Base-by-base conservation (phyloP, 2,888 invertebrate genomes). In the Amblyjoppa fuscipennis region DNA sequence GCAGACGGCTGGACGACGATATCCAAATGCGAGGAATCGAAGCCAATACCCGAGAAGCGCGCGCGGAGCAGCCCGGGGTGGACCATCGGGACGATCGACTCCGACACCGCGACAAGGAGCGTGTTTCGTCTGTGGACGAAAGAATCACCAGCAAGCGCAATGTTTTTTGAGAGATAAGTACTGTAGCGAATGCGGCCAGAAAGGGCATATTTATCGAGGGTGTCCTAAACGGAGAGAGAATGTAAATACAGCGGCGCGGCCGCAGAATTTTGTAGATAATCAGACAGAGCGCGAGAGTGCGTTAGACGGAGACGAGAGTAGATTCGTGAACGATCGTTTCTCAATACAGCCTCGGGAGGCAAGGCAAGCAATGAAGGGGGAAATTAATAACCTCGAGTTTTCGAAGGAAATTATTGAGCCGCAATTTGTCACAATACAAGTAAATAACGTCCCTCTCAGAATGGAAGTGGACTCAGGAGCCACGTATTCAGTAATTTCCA, bases 151-250 rank as follows among this genome's bases (percentile, higher is more conserved):
- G 49, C 31, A n/a, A 9, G 51, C 38, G 34, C 71, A 71, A 34
- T 83, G 77, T 49, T 34, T 70, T 6, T 34, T 83, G 6, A 28
- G 53, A 61, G 51, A 77, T 25, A 71, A 83, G 53, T 83, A 51
- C 31, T 83, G 77, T 71, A 83, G 82, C 16, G 82, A 83, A 13
- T 83, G 82, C 41, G 77, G 82, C 1, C 16, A 77, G 56, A 41
- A 64, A 66, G 82, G 77, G n/a, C 82, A 77, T 38, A 83, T 83
- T 45, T 81, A 16, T 61, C 68, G 61, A 34, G 59, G 69, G 61
- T 79, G 61, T n/a, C 69, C 45, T 25, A 64, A 45, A 6, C n/a
- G 34, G 16, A 69, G 74, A 9, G 49, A 11, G 25, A 20, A 51
- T 16, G 16, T 34, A 34, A 64, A 34, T 1, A 16, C 16, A 34